phyloP scores from a whole-genome alignment of 2,797 vertebrate genomes.

The Channallabes apus region DNA sequence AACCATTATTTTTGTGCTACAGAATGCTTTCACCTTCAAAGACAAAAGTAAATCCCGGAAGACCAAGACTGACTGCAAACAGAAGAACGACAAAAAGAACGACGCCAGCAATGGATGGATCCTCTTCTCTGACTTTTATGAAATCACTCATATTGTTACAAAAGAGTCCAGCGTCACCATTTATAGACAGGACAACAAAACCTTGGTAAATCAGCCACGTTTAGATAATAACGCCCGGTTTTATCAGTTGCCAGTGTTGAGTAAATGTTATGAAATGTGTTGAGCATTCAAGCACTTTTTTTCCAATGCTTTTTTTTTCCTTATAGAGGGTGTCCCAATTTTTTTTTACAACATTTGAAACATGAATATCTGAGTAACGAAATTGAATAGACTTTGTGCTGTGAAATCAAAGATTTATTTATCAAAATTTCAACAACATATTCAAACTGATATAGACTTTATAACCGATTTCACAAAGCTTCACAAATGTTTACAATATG shows the following conservation, averaged over 20 bases:
- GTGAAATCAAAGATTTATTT: too few species aligned
- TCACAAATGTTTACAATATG: too few species aligned
- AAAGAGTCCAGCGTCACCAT: constrained; percentile 85
- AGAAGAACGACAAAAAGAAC: constrained; percentile 75
- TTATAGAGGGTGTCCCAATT: too few species aligned
- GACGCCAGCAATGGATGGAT: constrained; percentile 75
- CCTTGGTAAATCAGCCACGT: constrained; percentile 79
- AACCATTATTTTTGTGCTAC: constrained; percentile 26
- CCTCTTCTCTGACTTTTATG: constrained; percentile 89
- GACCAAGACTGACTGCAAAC: constrained; percentile 79
- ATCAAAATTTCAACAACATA: too few species aligned
- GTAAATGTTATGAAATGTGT: neutral
- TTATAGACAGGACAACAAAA: constrained; percentile 93
- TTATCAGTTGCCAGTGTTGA: neutral
- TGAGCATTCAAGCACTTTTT: too few species aligned
- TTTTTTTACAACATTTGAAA: too few species aligned
- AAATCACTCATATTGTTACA: constrained; percentile 93
- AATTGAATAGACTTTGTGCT: too few species aligned
- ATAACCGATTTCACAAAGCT: too few species aligned
- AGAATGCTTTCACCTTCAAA: constrained; percentile 74
- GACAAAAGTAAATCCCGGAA: constrained; percentile 86
- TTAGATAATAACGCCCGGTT: neutral
- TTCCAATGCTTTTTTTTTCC: too few species aligned
- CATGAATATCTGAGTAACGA: too few species aligned
- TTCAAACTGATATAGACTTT: too few species aligned